Base-by-base conservation (phyloP, 2,888 invertebrate species). In the Ennomos fuscantarius region DNA sequence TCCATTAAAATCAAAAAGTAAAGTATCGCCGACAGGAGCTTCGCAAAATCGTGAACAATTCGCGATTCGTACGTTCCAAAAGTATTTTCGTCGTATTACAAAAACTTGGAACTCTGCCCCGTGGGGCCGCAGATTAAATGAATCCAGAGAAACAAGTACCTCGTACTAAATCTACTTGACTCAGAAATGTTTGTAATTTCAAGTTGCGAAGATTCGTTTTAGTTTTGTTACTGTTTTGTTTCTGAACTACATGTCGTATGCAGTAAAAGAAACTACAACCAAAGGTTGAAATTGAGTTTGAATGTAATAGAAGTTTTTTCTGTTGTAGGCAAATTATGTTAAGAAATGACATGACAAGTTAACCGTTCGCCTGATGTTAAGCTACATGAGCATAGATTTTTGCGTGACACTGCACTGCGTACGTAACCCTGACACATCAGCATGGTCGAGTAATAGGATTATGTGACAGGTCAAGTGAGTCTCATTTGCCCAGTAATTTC, bases 31-130 rank as follows among this genome's bases (percentile, higher is more conserved):
- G 39, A 50, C 58, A 61, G 57, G 63, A 65, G 51, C 54, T 59
- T 52, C 40, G 15, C 46, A 45, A 65, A 64, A 66, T 68, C 65
- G 62, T 59, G 58, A 70, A 68, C 67, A 63, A 70, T 66, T 63
- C 64, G 51, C 65, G 59, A 68, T 66, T 64, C 60, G 65, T 62
- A 58, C 57, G 59, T 49, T 68, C 66, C 66, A 65, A 65, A 68
- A 70, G 69, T 68, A 66, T 68, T 65, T 68, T 65, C 62, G 58
- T 55, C 60, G 60, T 60, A 63, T 59, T 60, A 66, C 68, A 73
- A 73, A 71, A 71, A 71, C 68, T 72, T 72, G 70, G 68, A 65
- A 65, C 68, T 49, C 39, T 67, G 61, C 66, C 69, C 64, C 66
- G 54, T 41, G 62, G 58, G 62, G 53, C 43, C 43, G 41, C 60